These are phyloP conservation scores for Tympanoctomys barrerae DNA, from an alignment of 2,797 vertebrate genomes.

Conservation along the genomic window DNA sequence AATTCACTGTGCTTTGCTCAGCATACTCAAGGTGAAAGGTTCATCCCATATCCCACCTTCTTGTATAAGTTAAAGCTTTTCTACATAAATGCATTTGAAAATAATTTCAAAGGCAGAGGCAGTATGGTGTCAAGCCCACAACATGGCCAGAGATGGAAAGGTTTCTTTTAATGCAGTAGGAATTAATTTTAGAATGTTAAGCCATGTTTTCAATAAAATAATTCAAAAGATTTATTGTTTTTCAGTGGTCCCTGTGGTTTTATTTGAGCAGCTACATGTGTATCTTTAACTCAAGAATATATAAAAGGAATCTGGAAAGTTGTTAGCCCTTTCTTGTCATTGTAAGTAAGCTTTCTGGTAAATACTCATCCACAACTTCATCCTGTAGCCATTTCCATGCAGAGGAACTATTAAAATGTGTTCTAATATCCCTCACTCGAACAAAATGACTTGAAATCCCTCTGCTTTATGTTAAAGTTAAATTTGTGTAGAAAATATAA, in stretches of 20 bases:
- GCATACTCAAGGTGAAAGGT: not conserved
- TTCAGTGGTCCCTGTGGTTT: not conserved
- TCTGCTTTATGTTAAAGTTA: not conserved
- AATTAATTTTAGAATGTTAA: slow-evolving; percentile 48
- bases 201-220: slow-evolving; percentile 3
- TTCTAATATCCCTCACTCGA: not conserved
- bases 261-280: not conserved
- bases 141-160: not conserved
- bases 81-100: not conserved
- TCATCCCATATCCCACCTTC: not conserved
- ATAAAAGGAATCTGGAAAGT: not conserved
- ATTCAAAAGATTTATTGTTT: not conserved
- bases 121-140: not conserved
- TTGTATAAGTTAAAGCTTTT: not conserved
- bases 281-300: not conserved
- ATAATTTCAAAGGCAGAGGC: not conserved
- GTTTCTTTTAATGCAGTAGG: slow-evolving; percentile 13
- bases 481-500: not conserved
- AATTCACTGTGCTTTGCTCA: not conserved
- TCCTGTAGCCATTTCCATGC: not conserved
- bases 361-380: not conserved
- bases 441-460: not conserved
- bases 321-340: not conserved
- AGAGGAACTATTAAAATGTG: not conserved
- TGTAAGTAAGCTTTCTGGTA: not conserved